phyloP scores from a whole-genome alignment of 2,888 invertebrate genomes.

The Drosophila recens region DNA sequence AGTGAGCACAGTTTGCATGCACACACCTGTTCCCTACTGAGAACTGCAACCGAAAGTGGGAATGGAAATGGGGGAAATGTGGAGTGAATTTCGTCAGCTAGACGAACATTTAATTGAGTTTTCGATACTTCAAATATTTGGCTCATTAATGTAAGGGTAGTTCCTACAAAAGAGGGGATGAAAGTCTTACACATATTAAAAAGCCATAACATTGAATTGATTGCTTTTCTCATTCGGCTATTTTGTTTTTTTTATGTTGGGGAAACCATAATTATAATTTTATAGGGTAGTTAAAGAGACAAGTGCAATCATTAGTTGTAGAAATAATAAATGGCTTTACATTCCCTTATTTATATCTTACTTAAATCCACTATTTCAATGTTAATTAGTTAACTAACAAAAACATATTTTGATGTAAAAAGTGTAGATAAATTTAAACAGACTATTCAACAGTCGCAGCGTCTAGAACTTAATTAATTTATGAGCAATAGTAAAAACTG shows the following conservation, averaged over 20 bases:
- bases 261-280: conserved; percentile 2
- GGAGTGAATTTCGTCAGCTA: conserved; percentile 25
- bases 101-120: conserved; percentile 69
- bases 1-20: conserved; percentile 20
- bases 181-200: conserved; percentile 32
- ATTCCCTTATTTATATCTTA: background rate
- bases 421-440: background rate
- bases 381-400: too few species aligned
- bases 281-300: conserved; percentile 1
- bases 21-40: conserved; percentile 33
- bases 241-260: background rate
- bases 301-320: conserved; percentile 3
- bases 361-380: too few species aligned
- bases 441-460: background rate
- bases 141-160: conserved; percentile 53
- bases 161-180: conserved; percentile 36
- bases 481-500: background rate
- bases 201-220: conserved; percentile 48
- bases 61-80: background rate
- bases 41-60: background rate
- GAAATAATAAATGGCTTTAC: background rate
- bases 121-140: conserved; percentile 64
- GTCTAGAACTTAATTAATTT: background rate
- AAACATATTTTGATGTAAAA: background rate
- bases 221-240: background rate